phyloP scores from a whole-genome alignment of 2,113 vertebrate genomes.

The Dissostichus mawsoni region DNA sequence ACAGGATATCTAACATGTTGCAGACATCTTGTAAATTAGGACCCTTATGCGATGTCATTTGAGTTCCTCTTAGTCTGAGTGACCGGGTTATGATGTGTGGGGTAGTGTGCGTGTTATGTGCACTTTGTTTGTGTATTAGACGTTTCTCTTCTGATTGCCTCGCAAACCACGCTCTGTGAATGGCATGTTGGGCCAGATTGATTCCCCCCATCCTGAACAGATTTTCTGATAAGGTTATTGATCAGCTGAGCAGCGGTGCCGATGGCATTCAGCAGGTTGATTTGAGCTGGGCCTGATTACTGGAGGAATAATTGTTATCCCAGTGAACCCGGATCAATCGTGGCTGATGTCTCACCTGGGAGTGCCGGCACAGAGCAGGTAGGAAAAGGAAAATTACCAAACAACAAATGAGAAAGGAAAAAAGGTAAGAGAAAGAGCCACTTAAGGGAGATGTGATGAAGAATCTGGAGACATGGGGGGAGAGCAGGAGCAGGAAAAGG shows the following conservation, averaged over 20 bases:
- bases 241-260: conserved; percentile 86
- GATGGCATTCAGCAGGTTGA: conserved; percentile 95
- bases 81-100: not conserved
- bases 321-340: conserved; percentile 94
- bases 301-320: conserved; percentile 98
- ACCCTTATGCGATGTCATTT: not conserved
- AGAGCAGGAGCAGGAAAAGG: not conserved
- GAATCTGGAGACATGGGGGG: not conserved
- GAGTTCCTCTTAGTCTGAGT: not conserved
- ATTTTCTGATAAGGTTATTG: conserved; percentile 94
- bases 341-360: conserved; percentile 90
- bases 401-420: conserved; percentile 73
- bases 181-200: conserved; percentile 90
- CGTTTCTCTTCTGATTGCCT: conserved; percentile 79
- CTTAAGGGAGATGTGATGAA: not conserved
- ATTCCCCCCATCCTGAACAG: conserved; percentile 87
- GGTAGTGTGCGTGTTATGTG: not conserved
- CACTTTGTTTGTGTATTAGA: conserved; percentile 51
- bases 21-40: not conserved
- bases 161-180: conserved; percentile 87
- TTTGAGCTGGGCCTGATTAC: conserved; percentile 94
- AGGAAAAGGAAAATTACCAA: conserved; percentile 51
- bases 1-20: not conserved
- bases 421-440: conserved; percentile 25
- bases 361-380: conserved; percentile 79